Evolutionary conservation across 2,888 invertebrate genomes (phyloP).

Genomic region (Oligia strigilis): DNA sequence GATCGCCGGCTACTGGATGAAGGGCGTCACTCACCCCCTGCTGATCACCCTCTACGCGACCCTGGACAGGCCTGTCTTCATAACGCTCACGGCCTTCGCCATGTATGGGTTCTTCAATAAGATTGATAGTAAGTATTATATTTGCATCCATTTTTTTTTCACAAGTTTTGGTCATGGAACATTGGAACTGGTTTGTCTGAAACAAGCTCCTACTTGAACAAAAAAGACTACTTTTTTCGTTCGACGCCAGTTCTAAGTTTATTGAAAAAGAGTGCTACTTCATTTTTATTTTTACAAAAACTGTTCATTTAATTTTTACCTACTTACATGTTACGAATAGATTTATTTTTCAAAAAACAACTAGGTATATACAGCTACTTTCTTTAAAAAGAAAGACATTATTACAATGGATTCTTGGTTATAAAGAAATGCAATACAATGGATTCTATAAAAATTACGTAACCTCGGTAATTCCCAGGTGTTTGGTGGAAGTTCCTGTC

Average conservation of each 20-base stretch:
- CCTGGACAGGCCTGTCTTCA: slow-evolving; percentile 75
- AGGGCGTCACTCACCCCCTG: slow-evolving; percentile 53
- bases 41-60: slow-evolving; percentile 72
- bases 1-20: slow-evolving; percentile 70
- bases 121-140: slow-evolving; percentile 74
- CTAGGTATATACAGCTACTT: neutral
- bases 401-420: neutral
- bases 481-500: slow-evolving; percentile 75
- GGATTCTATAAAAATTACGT: neutral
- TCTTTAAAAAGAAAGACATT: neutral
- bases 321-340: neutral
- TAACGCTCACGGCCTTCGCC: slow-evolving; percentile 65
- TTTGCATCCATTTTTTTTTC: neutral
- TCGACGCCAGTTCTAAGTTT: neutral
- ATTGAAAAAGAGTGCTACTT: neutral
- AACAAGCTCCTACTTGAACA: neutral
- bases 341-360: neutral
- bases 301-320: neutral
- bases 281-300: neutral
- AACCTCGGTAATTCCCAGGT: slow-evolving; percentile 56
- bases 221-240: neutral
- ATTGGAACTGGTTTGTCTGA: neutral
- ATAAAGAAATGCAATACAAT: neutral
- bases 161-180: neutral
- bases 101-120: slow-evolving; percentile 76